A percentile compares a stretch with the other conserved stretches of the same genome.
phyloP scores from a whole-genome alignment of 2,888 invertebrate species.

The Pimpla rufipes region DNA sequence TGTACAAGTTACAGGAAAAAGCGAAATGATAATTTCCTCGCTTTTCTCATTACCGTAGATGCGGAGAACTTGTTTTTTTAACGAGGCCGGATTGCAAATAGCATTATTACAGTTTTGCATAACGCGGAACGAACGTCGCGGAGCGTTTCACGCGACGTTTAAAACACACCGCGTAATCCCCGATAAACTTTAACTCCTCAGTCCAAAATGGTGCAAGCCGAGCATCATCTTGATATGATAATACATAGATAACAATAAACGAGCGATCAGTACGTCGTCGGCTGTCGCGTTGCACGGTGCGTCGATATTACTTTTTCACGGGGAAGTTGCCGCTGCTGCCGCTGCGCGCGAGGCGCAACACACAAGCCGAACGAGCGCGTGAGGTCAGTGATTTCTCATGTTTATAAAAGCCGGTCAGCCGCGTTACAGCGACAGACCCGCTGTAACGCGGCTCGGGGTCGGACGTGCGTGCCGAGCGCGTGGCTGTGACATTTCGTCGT shows the following conservation, averaged over 20 bases:
- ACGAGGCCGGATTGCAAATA: no score
- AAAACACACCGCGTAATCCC: no score
- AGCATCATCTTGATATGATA: not conserved
- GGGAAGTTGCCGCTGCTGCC: not conserved
- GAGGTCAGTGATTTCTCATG: not conserved
- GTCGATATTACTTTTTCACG: not conserved
- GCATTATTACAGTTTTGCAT: no score
- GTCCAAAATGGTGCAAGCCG: not conserved
- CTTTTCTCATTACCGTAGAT: no score
- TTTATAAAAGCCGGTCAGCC: not conserved
- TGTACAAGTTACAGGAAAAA: no score
- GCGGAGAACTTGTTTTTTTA: no score
- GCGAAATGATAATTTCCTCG: no score
- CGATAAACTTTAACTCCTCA: no score
- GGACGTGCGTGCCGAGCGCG: not conserved
- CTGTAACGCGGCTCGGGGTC: not conserved
- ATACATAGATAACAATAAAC: constrained; percentile 8
- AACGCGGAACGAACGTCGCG: no score
- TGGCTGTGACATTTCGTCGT: not conserved
- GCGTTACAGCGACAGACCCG: not conserved
- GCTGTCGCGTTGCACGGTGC: constrained; percentile 26
- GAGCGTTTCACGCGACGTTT: no score
- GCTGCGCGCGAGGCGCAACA: constrained; percentile 9
- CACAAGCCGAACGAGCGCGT: not conserved
- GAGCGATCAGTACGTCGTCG: constrained; percentile 23